Evolutionary conservation across 2,888 invertebrate species (phyloP).

Genomic region (Chironomus riparius): DNA sequence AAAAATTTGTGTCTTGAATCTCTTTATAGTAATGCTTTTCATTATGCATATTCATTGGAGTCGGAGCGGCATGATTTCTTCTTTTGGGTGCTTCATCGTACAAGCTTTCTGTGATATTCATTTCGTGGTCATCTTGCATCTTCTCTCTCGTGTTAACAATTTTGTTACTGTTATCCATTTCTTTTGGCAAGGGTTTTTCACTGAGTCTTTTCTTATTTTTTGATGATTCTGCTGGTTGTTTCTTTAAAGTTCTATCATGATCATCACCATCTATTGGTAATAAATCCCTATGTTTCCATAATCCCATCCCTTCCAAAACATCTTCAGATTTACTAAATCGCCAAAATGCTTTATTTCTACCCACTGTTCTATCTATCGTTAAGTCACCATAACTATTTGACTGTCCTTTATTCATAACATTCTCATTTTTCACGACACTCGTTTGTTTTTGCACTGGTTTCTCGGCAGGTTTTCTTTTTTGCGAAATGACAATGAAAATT

Average conservation of each 20-base stretch:
- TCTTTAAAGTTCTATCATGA: constrained; percentile 5
- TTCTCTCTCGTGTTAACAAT: not conserved
- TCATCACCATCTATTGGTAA: constrained; percentile 57
- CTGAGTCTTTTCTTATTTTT: not conserved
- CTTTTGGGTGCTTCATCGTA: constrained; percentile 21
- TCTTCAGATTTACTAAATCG: constrained; percentile 65
- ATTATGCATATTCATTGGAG: constrained; percentile 35
- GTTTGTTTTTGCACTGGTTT: no score
- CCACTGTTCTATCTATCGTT: constrained; percentile 47
- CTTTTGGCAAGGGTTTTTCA: not conserved
- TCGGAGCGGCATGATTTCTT: constrained; percentile 6
- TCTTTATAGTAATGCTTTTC: constrained; percentile 40
- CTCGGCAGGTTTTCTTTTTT: not conserved
- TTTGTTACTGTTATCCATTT: not conserved
- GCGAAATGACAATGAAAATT: not conserved
- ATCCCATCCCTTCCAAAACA: constrained; percentile 75
- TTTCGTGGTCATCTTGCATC: not conserved
- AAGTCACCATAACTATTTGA: constrained; percentile 32
- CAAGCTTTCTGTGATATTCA: not conserved
- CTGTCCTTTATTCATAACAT: constrained; percentile 28
- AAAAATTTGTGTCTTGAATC: constrained; percentile 53
- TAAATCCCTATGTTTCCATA: constrained; percentile 77
- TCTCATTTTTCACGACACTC: not conserved
- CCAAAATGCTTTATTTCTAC: constrained; percentile 80
- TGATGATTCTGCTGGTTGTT: not conserved